A percentile compares a stretch with the other conserved stretches of the same genome.
phyloP scores from a whole-genome alignment of 2,888 invertebrate genomes.

The Steinernema carpocapsae region DNA sequence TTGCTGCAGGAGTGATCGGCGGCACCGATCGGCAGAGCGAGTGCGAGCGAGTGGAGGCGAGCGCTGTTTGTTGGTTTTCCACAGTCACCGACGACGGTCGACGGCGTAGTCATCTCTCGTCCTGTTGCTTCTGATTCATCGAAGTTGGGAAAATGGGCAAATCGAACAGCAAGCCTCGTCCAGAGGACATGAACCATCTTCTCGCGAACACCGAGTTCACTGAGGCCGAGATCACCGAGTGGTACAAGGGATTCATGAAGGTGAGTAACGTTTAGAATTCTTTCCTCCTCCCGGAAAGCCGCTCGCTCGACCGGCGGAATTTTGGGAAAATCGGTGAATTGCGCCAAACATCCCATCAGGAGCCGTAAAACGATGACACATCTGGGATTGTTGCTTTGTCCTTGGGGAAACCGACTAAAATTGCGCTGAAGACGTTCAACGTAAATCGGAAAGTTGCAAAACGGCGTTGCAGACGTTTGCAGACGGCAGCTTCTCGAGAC shows the following conservation, averaged over 20 bases:
- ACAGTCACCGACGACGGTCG: neutral
- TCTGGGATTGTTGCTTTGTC: neutral
- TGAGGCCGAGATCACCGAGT: conserved; percentile 97
- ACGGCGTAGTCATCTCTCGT: conserved; percentile 4
- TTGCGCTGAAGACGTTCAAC: too few relatives aligned
- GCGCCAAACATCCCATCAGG: neutral
- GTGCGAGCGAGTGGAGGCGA: neutral
- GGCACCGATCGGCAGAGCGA: conserved; percentile 12
- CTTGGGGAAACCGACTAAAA: neutral
- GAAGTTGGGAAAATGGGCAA: conserved; percentile 53
- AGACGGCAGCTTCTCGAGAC: too few relatives aligned
- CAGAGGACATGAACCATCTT: conserved; percentile 95
- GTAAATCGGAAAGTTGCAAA: too few relatives aligned
- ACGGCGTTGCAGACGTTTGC: too few relatives aligned
- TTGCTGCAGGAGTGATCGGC: neutral
- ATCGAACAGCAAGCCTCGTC: conserved; percentile 68
- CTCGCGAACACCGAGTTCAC: conserved; percentile 97
- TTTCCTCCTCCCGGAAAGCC: neutral
- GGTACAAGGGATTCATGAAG: conserved; percentile 97
- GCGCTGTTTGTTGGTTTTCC: conserved; percentile 1
- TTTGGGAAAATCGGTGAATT: neutral
- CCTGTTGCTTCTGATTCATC: conserved; percentile 11
- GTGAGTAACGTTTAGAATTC: conserved; percentile 75
- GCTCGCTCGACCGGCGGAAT: conserved; percentile 2
- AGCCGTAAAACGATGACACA: neutral